Conservation (phyloP, 2,797 vertebrate genomes). For the Enteromius afrohamiltoni region DNA sequence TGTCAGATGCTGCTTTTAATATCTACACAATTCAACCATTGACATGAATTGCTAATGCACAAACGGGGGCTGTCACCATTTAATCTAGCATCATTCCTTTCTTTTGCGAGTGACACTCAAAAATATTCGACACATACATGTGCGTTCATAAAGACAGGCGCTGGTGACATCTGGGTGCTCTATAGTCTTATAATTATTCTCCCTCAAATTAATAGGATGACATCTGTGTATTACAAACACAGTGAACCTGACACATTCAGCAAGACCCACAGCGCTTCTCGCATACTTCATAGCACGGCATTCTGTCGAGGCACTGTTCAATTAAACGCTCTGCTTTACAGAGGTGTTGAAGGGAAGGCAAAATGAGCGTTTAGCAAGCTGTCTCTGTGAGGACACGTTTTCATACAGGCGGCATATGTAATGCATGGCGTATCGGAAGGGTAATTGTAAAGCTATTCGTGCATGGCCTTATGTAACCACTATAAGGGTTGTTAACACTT, state of each 20-base stretch:
- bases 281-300: slow-evolving; percentile 21
- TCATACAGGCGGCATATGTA: slow-evolving; percentile 41
- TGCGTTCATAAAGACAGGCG: slow-evolving; percentile 50
- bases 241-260: slow-evolving; percentile 47
- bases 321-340: slow-evolving; percentile 38
- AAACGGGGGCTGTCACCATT: slow-evolving; percentile 65
- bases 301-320: slow-evolving; percentile 33
- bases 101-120: slow-evolving; percentile 44
- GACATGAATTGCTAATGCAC: slow-evolving; percentile 72
- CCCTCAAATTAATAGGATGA: slow-evolving; percentile 56
- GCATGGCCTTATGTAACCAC: slow-evolving; percentile 45
- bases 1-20: slow-evolving; percentile 62
- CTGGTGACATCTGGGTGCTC: slow-evolving; percentile 59
- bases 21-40: slow-evolving; percentile 68
- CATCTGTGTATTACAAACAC: slow-evolving; percentile 64
- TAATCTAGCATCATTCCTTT: slow-evolving; percentile 67
- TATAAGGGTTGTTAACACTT: slow-evolving; percentile 35
- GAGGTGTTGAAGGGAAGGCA: slow-evolving; percentile 36
- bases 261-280: slow-evolving; percentile 9
- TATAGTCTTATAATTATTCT: slow-evolving; percentile 63
- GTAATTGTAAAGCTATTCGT: slow-evolving; percentile 47
- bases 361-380: slow-evolving; percentile 57
- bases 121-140: slow-evolving; percentile 47
- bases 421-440: slow-evolving; percentile 32
- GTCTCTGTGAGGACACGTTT: slow-evolving; percentile 42